Conservation (phyloP, 2,797 vertebrate genomes). For the Chiroxiphia lanceolata region DNA sequence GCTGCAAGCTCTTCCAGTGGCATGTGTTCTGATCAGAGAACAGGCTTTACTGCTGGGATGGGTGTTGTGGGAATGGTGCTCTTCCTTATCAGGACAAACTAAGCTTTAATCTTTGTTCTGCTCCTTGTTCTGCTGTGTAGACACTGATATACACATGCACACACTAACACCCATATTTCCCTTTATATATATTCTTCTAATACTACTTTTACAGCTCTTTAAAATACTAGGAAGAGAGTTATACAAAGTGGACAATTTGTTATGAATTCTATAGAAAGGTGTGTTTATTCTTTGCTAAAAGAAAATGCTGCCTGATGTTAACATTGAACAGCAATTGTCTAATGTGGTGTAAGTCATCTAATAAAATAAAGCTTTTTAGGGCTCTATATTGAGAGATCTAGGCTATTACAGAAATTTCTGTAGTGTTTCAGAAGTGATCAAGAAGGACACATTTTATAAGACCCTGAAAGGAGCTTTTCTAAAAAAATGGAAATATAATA, state of each 20-base stretch:
- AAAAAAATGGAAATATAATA: not conserved
- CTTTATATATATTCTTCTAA: not conserved
- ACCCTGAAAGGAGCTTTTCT: not conserved
- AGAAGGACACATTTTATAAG: not conserved
- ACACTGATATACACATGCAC: not conserved
- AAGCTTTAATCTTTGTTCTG: not conserved
- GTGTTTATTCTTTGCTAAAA: not conserved
- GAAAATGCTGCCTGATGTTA: not conserved
- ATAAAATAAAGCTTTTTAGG: not conserved
- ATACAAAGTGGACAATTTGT: not conserved
- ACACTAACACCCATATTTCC: not conserved
- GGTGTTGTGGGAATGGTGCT: not conserved
- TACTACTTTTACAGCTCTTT: not conserved
- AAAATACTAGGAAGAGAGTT: not conserved
- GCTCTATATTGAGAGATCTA: not conserved
- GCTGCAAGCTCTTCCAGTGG: not conserved
- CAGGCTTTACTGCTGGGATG: not conserved
- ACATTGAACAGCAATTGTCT: not conserved
- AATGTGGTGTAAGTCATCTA: not conserved
- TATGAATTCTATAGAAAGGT: not conserved
- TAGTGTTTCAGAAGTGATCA: not conserved
- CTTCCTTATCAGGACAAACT: not conserved
- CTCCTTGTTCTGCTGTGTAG: not conserved
- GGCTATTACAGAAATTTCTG: not conserved
- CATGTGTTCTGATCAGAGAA: not conserved